Evolutionary conservation across 2,888 invertebrate genomes (phyloP).

Genomic region (Chalcosyrphus nemorum): DNA sequence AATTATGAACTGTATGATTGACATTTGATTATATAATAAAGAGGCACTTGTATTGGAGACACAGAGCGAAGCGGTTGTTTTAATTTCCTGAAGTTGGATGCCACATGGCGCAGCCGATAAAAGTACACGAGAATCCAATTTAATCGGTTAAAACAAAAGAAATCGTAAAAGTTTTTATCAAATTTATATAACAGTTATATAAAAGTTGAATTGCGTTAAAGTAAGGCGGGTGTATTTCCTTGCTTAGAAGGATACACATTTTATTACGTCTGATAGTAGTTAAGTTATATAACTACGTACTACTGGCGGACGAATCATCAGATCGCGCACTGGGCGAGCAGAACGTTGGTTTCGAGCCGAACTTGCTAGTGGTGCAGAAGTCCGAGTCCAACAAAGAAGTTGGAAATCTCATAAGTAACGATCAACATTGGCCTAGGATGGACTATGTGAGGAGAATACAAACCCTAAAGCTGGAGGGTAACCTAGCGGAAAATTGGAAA

Average conservation of each 20-base stretch:
- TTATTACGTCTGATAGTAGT: too few species aligned
- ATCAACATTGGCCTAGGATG: neutral
- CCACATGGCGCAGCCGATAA: too few species aligned
- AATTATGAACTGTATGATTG: too few species aligned
- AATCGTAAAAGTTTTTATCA: too few species aligned
- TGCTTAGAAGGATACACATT: too few species aligned
- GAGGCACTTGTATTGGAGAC: neutral
- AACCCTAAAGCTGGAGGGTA: constrained; percentile 3
- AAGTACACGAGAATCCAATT: neutral
- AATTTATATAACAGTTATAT: too few species aligned
- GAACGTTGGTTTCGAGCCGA: neutral
- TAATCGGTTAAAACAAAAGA: neutral
- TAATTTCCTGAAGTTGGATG: neutral
- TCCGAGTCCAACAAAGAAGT: neutral
- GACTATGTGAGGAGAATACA: neutral
- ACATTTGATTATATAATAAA: neutral
- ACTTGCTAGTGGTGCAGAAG: neutral
- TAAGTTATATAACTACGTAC: too few species aligned
- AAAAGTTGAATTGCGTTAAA: too few species aligned
- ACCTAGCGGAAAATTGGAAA: constrained; percentile 69
- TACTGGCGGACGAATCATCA: neutral
- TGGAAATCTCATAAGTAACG: neutral
- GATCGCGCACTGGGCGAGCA: neutral
- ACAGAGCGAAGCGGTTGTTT: neutral
- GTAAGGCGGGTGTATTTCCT: too few species aligned